These are phyloP conservation scores for Heliconius sara DNA, from an alignment of 2,888 invertebrate species.

Conservation along the genomic window DNA sequence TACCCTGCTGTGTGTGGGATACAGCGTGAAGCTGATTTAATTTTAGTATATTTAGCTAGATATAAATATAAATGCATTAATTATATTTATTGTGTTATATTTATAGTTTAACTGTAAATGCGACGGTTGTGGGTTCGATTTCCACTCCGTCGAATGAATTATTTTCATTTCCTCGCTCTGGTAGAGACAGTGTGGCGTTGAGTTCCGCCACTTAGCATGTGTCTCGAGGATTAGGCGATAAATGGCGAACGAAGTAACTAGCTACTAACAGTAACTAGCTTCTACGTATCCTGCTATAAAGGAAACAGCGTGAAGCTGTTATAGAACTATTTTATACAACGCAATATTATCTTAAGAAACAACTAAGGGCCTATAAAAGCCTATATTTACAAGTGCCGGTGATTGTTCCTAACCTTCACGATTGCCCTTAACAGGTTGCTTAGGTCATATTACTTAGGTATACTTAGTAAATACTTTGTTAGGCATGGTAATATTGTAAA, in stretches of 20 bases:
- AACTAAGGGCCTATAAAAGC: background rate
- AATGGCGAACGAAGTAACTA: background rate
- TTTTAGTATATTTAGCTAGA: background rate
- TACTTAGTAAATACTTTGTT: constrained; percentile 4
- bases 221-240: background rate
- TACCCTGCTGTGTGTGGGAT: too few relatives aligned
- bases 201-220: background rate
- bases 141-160: too few relatives aligned
- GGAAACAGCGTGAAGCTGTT: background rate
- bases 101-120: background rate
- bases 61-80: background rate
- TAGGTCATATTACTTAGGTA: constrained; percentile 13
- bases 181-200: background rate
- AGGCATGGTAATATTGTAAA: background rate
- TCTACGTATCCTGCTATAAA: background rate
- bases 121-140: background rate
- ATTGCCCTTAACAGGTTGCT: constrained; percentile 28
- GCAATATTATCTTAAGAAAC: background rate
- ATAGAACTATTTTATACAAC: background rate
- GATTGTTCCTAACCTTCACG: constrained; percentile 27
- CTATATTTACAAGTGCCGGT: constrained; percentile 12
- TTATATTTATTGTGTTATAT: background rate
- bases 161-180: too few relatives aligned
- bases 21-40: too few relatives aligned
- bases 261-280: too few relatives aligned